These are phyloP conservation scores for Balaeniceps rex DNA, from an alignment of 2,113 vertebrate species.

Conservation along the genomic window DNA sequence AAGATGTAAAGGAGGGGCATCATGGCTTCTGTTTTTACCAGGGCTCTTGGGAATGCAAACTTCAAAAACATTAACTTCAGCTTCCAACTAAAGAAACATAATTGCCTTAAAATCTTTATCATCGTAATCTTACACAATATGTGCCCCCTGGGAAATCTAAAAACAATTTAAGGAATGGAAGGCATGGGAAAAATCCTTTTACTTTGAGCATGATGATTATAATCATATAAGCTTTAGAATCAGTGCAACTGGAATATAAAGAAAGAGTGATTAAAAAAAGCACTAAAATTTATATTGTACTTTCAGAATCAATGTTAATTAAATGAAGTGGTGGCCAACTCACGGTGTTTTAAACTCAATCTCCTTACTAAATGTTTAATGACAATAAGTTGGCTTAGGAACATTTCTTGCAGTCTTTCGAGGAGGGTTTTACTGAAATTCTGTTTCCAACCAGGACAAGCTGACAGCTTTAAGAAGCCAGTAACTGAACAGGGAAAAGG, in stretches of 20 bases:
- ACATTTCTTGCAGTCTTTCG: slow-evolving; percentile 8
- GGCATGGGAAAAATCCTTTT: slow-evolving; percentile 44
- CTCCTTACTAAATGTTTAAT: slow-evolving; percentile 49
- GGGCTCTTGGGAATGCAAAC: slow-evolving; percentile 8
- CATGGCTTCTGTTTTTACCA: slow-evolving; percentile 1
- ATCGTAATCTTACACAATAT: slow-evolving; percentile 44
- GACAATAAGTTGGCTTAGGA: slow-evolving; percentile 46
- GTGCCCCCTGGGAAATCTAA: slow-evolving; percentile 57
- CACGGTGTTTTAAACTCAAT: slow-evolving; percentile 21
- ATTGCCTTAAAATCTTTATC: slow-evolving; percentile 68
- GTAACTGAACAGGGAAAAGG: slow-evolving; percentile 21
- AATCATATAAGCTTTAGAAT: slow-evolving; percentile 22
- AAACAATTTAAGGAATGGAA: slow-evolving; percentile 62
- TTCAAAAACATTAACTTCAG: slow-evolving; percentile 51
- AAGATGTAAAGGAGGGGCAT: slow-evolving; percentile 7
- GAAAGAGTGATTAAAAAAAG: slow-evolving; percentile 43
- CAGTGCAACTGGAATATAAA: slow-evolving; percentile 22
- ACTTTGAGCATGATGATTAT: slow-evolving; percentile 58
- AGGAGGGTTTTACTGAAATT: slow-evolving; percentile 43
- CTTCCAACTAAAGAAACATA: slow-evolving; percentile 58
- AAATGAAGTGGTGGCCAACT: slow-evolving; percentile 26
- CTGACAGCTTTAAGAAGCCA: slow-evolving; percentile 15
- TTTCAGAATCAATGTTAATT: slow-evolving; percentile 52
- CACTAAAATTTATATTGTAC: slow-evolving; percentile 50
- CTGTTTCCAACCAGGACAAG: not conserved